A percentile compares a stretch with the other conserved stretches of the same genome.
phyloP scores from a whole-genome alignment of 1,140 invertebrate genomes.

The Parasteatoda tepidariorum region DNA sequence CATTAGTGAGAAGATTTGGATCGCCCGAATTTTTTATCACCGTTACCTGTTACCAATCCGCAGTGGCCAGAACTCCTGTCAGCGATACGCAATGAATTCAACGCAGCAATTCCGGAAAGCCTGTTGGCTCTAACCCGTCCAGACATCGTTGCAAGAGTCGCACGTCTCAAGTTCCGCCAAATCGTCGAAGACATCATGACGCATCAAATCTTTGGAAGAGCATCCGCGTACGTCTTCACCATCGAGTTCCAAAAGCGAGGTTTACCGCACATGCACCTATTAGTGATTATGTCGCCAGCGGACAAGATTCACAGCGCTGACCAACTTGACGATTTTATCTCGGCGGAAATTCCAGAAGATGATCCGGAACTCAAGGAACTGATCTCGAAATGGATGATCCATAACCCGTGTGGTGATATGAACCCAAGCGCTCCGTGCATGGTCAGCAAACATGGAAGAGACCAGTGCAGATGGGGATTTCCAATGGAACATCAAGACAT shows the following conservation, averaged over 20 bases:
- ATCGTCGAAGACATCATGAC: neutral
- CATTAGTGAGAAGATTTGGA: neutral
- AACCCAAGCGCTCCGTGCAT: neutral
- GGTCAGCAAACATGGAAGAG: neutral
- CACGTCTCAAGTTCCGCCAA: neutral
- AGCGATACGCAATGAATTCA: neutral
- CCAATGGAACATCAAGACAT: neutral
- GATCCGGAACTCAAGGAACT: no score
- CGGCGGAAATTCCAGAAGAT: no score
- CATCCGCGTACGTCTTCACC: neutral
- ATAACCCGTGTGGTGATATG: constrained; percentile 5
- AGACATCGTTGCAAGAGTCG: neutral
- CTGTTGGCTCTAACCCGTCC: no score
- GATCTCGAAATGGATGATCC: constrained; percentile 5
- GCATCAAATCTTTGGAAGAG: neutral
- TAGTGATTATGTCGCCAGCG: no score
- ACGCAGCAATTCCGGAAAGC: neutral
- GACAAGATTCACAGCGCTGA: no score
- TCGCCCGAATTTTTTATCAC: constrained; percentile 5
- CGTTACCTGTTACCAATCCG: neutral
- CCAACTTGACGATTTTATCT: no score
- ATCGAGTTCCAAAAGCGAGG: constrained; percentile 4
- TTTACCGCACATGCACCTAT: no score
- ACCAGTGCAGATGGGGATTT: neutral
- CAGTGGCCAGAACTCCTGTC: neutral